Evolutionary conservation across 2,888 invertebrate genomes (phyloP), one percentile per base, ranked within the genome.

Genomic region (Epiblema foenella): DNA sequence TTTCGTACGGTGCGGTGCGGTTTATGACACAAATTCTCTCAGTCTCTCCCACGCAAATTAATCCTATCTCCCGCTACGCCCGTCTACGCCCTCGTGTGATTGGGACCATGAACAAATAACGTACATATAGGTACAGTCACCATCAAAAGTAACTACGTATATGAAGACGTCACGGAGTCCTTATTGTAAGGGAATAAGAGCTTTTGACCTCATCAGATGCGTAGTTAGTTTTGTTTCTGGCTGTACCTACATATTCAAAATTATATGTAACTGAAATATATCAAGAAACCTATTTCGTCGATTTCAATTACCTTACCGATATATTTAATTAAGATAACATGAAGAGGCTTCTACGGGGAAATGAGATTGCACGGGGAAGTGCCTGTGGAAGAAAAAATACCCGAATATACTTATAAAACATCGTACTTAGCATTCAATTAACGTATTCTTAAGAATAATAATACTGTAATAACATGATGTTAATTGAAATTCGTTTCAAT

Each of bases 321-420:
- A 12, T 58, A 72, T 68, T 67, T 51, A 67, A 51, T 59, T 12
- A 68, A 68, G 52, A 60, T 68, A 54, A 68, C 60, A 52, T 29
- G 29, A 18, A 60, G 37, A 42, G 68, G 54, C 68, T 62, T 68
- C 59, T 60, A 42, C 29, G 18, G 29, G 42, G 54, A 54, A 68
- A 62, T 46, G 20, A 68, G 68, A 68, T 60, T 62, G 39, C 46
- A 52, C 59, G 62, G 18, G 33, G 20, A 20, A 42, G 29, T 46
- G 46, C n/a, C 9, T 37, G 52, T 46, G 17, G n/a, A 1, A 42
- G 20, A 20, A 60, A 46, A 49, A 17, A 9, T 1, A 7, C n/a
- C 46, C 46, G n/a, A 46, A 46, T 46, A 12, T 46, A 46, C n/a
- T 7, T 46, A 46, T 46, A 46, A 33, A 46, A 46, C 39, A 8